A percentile compares a stretch with the other conserved stretches of the same genome.
Conservation (phyloP, 1,140 invertebrate species). For the Orius laevigatus region DNA sequence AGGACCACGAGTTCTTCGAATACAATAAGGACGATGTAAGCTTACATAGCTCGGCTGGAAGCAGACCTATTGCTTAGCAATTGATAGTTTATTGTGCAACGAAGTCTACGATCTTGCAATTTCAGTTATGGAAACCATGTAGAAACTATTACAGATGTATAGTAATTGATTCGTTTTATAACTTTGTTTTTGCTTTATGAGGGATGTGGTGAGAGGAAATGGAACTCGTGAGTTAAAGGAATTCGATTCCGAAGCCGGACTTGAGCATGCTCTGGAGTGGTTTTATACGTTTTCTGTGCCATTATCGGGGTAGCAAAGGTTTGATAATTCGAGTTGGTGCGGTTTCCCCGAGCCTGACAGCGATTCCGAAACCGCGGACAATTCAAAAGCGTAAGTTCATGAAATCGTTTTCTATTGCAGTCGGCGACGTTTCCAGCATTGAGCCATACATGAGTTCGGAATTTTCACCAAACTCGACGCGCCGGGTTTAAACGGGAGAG, state of each 20-base stretch:
- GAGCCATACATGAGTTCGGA: slow-evolving; percentile 69
- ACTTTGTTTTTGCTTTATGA: too few relatives aligned
- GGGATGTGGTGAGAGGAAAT: neutral
- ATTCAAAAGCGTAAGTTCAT: slow-evolving; percentile 17
- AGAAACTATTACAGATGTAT: too few relatives aligned
- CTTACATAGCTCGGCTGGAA: too few relatives aligned
- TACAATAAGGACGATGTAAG: too few relatives aligned
- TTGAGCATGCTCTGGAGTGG: slow-evolving; percentile 39
- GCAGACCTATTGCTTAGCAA: too few relatives aligned
- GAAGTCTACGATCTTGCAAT: too few relatives aligned
- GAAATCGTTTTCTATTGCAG: slow-evolving; percentile 21
- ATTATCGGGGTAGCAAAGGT: slow-evolving; percentile 58
- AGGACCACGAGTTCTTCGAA: too few relatives aligned
- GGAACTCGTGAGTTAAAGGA: slow-evolving; percentile 31
- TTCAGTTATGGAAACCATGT: too few relatives aligned
- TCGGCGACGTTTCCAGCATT: slow-evolving; percentile 64
- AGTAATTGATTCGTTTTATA: too few relatives aligned
- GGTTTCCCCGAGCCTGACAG: slow-evolving; percentile 53
- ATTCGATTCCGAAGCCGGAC: slow-evolving; percentile 53
- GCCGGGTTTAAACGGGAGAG: slow-evolving; percentile 65
- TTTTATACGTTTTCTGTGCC: slow-evolving; percentile 33
- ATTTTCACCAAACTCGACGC: slow-evolving; percentile 57
- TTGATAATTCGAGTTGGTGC: slow-evolving; percentile 74
- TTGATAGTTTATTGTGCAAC: too few relatives aligned
- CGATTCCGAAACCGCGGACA: slow-evolving; percentile 55